Evolutionary conservation across 1,140 invertebrate genomes (phyloP), one percentile per base, ranked within the genome.

Genomic region (Nebria ingens): DNA sequence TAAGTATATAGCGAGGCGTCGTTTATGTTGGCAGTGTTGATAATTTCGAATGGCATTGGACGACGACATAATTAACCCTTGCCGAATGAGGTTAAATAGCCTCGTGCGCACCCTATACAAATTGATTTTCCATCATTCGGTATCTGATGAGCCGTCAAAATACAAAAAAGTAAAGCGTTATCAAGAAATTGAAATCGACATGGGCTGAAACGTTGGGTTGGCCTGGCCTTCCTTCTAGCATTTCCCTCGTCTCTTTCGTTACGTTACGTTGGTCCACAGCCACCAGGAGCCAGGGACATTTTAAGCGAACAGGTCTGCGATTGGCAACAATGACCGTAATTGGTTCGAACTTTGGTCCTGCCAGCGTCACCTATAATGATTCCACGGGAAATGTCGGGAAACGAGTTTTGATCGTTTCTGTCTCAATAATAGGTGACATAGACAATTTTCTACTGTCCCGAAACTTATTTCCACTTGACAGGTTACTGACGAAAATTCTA

Each of bases 271-370:
- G 40, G 40, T 17, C 40, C 40, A 45, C 40, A 11, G 40, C 40
- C 40, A 45, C 9, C 15, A 6, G 15, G 17, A 17, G 49, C 54
- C 50, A 45, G 60, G 52, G 55, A 61, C 60, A 57, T 61, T 59
- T 61, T 49, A 59, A 59, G 49, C 38, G 55, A 59, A 53, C 54
- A 58, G 54, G 53, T 57, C 64, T 63, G 64, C 61, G 57, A 55
- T 57, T 63, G 64, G 64, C 64, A 66, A 64, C 64, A 66, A 66
- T 64, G 58, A 56, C 38, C 58, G 63, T 66, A 66, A 66, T 66
- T 66, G 64, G 64, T 62, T 64, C 61, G 62, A 66, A 64, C 63
- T 64, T 62, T 62, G 62, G 61, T 61, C 62, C 53, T 53, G 53
- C 62, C 53, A 52, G 53, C 53, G 54, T 60, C 58, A 60, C 59